Evolutionary conservation across 2,797 vertebrate genomes (phyloP).

Genomic region (Poeciliopsis infans): DNA sequence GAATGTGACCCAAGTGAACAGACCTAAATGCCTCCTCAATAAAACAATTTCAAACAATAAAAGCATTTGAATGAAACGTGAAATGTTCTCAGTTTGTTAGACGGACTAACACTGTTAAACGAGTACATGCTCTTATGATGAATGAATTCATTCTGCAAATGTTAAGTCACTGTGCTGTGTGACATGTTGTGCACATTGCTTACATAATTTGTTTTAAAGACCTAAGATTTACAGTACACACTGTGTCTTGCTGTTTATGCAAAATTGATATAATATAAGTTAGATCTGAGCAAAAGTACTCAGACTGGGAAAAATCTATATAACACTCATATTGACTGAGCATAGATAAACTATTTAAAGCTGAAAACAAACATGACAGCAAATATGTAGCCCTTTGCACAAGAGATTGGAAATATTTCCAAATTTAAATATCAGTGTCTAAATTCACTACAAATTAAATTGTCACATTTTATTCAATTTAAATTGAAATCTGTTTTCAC

Average conservation of each 20-base stretch:
- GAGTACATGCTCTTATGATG: background rate
- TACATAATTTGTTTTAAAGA: too few species aligned
- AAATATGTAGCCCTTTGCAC: background rate
- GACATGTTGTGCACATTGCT: too few species aligned
- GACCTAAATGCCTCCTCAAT: background rate
- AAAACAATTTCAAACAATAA: background rate
- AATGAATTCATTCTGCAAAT: background rate
- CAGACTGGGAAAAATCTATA: background rate
- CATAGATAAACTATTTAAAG: background rate
- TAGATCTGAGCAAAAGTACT: background rate
- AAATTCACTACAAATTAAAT: background rate
- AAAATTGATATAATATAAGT: background rate
- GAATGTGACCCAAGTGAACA: background rate
- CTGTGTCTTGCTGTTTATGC: background rate
- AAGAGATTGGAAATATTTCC: background rate
- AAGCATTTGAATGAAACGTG: background rate
- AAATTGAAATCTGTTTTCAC: background rate
- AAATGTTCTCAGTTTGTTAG: background rate
- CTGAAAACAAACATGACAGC: background rate
- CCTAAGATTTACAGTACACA: background rate
- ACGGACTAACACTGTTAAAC: background rate
- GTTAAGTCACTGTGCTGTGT: background rate
- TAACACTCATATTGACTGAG: background rate
- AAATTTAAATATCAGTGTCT: background rate
- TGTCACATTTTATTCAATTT: background rate